phyloP scores from a whole-genome alignment of 2,113 vertebrate genomes.

The Hippocampus comes region DNA sequence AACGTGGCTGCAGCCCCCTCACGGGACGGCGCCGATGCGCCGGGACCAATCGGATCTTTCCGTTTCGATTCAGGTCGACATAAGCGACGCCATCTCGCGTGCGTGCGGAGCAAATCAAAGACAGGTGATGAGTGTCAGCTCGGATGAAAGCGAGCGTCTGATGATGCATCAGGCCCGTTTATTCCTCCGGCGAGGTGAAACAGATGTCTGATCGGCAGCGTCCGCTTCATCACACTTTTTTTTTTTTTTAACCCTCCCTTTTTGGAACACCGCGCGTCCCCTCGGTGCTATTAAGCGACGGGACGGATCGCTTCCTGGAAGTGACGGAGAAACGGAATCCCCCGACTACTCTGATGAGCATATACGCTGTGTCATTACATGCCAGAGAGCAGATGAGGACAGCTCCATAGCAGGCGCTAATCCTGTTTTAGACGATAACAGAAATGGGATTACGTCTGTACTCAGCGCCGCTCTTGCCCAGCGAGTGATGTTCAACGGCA shows the following conservation, averaged over 20 bases:
- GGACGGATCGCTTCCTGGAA: slow-evolving; percentile 41
- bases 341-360: slow-evolving; percentile 12
- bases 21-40: neutral
- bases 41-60: neutral
- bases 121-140: slow-evolving; percentile 61
- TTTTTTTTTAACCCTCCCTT: slow-evolving; percentile 4
- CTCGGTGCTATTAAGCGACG: slow-evolving; percentile 27
- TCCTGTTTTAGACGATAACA: slow-evolving; percentile 60
- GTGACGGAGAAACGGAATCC: slow-evolving; percentile 41
- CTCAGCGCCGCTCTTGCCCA: slow-evolving; percentile 36
- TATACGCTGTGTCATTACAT: slow-evolving; percentile 14
- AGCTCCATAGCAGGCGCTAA: slow-evolving; percentile 47
- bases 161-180: slow-evolving; percentile 53
- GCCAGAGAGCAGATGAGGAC: slow-evolving; percentile 46
- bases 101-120: slow-evolving; percentile 51
- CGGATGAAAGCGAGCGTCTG: slow-evolving; percentile 55
- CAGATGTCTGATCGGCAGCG: slow-evolving; percentile 61
- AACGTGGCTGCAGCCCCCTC: neutral
- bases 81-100: slow-evolving; percentile 9
- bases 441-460: slow-evolving; percentile 62
- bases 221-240: slow-evolving; percentile 54
- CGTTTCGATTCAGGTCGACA: neutral
- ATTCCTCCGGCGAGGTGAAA: slow-evolving; percentile 54
- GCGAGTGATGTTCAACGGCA: slow-evolving; percentile 34
- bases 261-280: slow-evolving; percentile 52